phyloP scores from a whole-genome alignment of 1,140 invertebrate species.

The Pemphigus obesinymphae region DNA sequence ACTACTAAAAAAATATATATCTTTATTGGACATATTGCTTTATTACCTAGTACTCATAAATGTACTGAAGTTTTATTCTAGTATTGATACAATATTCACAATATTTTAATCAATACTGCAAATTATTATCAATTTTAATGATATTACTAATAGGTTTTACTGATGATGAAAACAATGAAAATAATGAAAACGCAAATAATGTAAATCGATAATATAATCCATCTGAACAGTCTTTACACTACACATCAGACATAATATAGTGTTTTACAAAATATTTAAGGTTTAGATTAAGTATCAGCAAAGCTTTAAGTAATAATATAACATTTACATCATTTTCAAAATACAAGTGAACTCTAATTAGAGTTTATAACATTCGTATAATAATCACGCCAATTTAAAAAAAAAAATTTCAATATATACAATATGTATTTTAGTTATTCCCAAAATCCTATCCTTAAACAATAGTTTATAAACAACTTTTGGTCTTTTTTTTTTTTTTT shows the following conservation, averaged over 20 bases:
- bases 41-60: too few relatives aligned
- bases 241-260: slow-evolving; percentile 39
- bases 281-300: slow-evolving; percentile 35
- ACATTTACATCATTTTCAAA: slow-evolving; percentile 33
- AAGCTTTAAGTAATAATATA: slow-evolving; percentile 32
- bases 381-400: background rate
- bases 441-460: background rate
- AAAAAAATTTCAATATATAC: slow-evolving; percentile 16
- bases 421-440: slow-evolving; percentile 4
- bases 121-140: too few relatives aligned
- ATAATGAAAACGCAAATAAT: slow-evolving; percentile 21
- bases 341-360: background rate
- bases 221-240: slow-evolving; percentile 41
- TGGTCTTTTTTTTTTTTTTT: background rate
- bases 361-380: background rate
- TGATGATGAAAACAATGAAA: too few relatives aligned
- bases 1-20: too few relatives aligned
- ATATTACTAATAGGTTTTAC: too few relatives aligned
- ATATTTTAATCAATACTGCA: too few relatives aligned
- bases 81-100: too few relatives aligned
- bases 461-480: background rate
- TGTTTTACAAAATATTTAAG: slow-evolving; percentile 38
- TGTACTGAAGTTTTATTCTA: too few relatives aligned
- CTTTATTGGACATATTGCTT: too few relatives aligned
- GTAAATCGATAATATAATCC: slow-evolving; percentile 41